phyloP scores from a whole-genome alignment of 2,797 vertebrate genomes.

The Margarornis squamiger region DNA sequence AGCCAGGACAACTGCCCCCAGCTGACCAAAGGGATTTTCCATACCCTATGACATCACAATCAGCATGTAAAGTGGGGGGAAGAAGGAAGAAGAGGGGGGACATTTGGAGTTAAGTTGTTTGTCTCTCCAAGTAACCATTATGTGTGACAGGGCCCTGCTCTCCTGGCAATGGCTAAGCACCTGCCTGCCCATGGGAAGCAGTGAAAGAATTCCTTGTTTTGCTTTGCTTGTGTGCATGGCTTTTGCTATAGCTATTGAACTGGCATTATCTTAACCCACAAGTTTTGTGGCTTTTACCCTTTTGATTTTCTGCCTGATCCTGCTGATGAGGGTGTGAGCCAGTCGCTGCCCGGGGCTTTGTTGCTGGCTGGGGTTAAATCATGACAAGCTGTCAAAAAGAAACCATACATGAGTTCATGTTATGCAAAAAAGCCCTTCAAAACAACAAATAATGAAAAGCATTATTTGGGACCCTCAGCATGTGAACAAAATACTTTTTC shows the following conservation, averaged over 20 bases:
- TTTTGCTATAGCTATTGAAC: neutral
- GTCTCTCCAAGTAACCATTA: neutral
- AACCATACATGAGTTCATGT: neutral
- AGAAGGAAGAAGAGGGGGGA: neutral
- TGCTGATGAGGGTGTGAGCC: neutral
- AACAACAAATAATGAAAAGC: neutral
- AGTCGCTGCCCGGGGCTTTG: neutral
- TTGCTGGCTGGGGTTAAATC: neutral
- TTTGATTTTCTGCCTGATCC: rapidly evolving
- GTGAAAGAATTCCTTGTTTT: neutral
- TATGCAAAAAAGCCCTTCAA: neutral
- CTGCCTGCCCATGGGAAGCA: neutral
- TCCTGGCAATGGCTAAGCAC: neutral
- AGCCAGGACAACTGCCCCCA: neutral
- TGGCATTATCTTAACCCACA: neutral
- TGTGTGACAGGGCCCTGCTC: neutral
- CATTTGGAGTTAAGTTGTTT: neutral
- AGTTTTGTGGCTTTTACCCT: neutral
- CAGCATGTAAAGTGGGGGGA: neutral
- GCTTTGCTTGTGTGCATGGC: neutral
- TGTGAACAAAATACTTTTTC: neutral
- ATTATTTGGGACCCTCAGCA: neutral
- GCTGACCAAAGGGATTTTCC: neutral
- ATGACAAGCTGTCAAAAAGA: neutral
- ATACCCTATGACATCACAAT: neutral